Percentiles rank a stretch among this genome's conserved stretches.
Conservation (phyloP, 2,113 vertebrate species). For the Pipra filicauda region DNA sequence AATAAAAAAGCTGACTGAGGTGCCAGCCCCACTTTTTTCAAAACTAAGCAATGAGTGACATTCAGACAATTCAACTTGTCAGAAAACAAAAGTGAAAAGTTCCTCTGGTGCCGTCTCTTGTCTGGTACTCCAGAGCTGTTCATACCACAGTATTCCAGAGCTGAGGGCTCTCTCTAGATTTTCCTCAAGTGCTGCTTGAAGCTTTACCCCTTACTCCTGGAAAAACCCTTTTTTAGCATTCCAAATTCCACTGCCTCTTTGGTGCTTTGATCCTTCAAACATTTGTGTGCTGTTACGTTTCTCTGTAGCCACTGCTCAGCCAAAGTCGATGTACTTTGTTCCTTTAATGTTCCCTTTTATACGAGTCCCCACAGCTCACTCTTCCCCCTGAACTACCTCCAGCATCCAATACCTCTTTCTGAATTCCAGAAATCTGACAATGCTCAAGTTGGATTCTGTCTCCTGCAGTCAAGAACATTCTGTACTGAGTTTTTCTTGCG, state of each 20-base stretch:
- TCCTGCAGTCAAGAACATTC: slow-evolving; percentile 24
- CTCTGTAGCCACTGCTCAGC: background rate
- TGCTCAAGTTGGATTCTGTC: background rate
- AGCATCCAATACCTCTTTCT: background rate
- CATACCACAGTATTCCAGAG: background rate
- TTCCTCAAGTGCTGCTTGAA: background rate
- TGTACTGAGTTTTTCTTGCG: background rate
- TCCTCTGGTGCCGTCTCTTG: background rate
- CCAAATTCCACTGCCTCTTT: background rate
- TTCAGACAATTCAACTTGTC: background rate
- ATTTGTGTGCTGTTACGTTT: background rate
- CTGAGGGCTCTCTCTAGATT: background rate
- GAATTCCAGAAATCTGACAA: slow-evolving; percentile 21
- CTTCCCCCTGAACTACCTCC: slow-evolving; percentile 4
- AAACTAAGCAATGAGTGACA: background rate
- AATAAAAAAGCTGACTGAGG: background rate
- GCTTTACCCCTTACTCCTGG: background rate
- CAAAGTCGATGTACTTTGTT: background rate
- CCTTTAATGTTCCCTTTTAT: background rate
- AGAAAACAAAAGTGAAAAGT: background rate
- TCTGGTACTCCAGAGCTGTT: background rate
- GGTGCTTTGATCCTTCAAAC: background rate
- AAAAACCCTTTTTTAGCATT: background rate
- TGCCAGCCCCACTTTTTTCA: background rate
- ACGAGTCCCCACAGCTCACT: background rate